phyloP scores from a whole-genome alignment of 2,888 invertebrate genomes.

The Seira sanloemensis region DNA sequence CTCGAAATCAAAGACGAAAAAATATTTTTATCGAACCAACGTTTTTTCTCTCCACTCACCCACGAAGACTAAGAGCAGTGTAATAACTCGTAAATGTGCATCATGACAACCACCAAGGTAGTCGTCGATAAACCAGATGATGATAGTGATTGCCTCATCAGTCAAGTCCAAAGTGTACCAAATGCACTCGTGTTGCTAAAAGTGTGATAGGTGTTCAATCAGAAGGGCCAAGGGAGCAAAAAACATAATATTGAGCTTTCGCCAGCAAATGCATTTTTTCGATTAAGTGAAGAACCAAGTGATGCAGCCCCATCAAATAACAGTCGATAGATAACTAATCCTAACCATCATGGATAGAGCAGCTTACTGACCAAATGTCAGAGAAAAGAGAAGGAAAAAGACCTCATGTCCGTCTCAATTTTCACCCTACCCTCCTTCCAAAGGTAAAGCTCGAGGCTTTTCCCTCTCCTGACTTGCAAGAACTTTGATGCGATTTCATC shows the following conservation, averaged over 20 bases:
- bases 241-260: not conserved
- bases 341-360: not conserved
- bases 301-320: slow-evolving; percentile 7
- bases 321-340: slow-evolving; percentile 44
- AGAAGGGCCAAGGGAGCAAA: slow-evolving; percentile 3
- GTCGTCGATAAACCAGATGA: slow-evolving; percentile 18
- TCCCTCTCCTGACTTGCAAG: slow-evolving; percentile 1
- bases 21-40: slow-evolving; percentile 27
- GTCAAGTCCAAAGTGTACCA: slow-evolving; percentile 40
- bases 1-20: not conserved
- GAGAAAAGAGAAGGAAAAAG: not conserved
- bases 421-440: slow-evolving; percentile 5
- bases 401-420: slow-evolving; percentile 29
- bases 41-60: not conserved
- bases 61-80: slow-evolving; percentile 18
- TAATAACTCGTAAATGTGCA: slow-evolving; percentile 27
- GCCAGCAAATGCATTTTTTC: slow-evolving; percentile 48
- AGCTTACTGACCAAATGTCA: slow-evolving; percentile 12
- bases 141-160: slow-evolving; percentile 53
- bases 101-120: not conserved
- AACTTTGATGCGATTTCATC: slow-evolving; percentile 40
- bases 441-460: slow-evolving; percentile 42
- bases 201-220: slow-evolving; percentile 39
- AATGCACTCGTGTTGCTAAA: not conserved
- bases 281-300: slow-evolving; percentile 49